These are phyloP conservation scores for Nannoperca obscura DNA, from an alignment of 2,797 vertebrate genomes.

Conservation along the genomic window DNA sequence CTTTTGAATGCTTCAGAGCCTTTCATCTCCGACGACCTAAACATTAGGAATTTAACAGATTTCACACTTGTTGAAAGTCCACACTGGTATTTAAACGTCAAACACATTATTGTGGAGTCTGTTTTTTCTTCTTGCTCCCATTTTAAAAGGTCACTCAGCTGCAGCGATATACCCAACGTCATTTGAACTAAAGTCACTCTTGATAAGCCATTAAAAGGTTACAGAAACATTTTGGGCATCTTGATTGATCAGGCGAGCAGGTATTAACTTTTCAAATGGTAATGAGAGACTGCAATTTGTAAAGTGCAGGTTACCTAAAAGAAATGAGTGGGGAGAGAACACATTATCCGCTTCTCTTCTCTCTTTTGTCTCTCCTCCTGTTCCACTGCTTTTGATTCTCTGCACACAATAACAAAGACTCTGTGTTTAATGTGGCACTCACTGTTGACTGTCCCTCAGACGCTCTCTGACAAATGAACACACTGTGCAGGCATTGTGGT, in stretches of 20 bases:
- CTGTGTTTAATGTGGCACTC: slow-evolving; percentile 40
- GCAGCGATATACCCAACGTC: slow-evolving; percentile 7
- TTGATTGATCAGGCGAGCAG: slow-evolving; percentile 7
- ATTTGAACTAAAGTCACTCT: slow-evolving; percentile 33
- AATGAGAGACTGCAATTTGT: slow-evolving; percentile 26
- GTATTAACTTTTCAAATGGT: slow-evolving; percentile 18
- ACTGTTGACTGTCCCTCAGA: slow-evolving; percentile 24
- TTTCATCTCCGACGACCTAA: slow-evolving; percentile 19
- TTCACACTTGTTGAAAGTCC: slow-evolving; percentile 21
- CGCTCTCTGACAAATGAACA: slow-evolving; percentile 45
- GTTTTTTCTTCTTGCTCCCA: slow-evolving; percentile 8
- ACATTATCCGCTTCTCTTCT: slow-evolving; percentile 6
- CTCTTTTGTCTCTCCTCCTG: neutral
- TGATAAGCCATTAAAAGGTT: slow-evolving; percentile 51
- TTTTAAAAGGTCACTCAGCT: slow-evolving; percentile 56
- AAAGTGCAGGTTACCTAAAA: slow-evolving; percentile 30
- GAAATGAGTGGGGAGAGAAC: neutral
- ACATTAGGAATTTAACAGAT: slow-evolving; percentile 11
- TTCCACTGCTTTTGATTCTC: neutral
- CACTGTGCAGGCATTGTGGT: slow-evolving; percentile 31
- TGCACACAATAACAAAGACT: slow-evolving; percentile 8
- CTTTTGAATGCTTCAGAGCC: neutral
- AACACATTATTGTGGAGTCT: slow-evolving; percentile 2
- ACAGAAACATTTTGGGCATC: slow-evolving; percentile 26
- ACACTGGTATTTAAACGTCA: slow-evolving; percentile 33